phyloP scores from a whole-genome alignment of 2,113 vertebrate species.

The Neolamprologus hecqui region DNA sequence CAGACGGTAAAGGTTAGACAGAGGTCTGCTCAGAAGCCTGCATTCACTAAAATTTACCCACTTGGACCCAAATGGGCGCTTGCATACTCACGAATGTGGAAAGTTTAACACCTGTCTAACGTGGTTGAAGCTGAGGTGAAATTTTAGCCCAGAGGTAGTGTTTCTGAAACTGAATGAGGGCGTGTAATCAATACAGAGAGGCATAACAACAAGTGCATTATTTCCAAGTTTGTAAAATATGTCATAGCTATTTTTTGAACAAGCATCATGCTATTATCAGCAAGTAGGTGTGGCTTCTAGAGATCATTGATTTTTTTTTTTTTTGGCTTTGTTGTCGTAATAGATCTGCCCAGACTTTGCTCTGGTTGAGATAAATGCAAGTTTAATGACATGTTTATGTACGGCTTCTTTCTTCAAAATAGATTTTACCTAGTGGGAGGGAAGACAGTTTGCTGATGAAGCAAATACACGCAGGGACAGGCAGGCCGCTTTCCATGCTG shows the following conservation, averaged over 20 bases:
- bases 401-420: background rate
- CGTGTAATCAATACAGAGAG: background rate
- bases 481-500: background rate
- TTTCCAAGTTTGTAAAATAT: background rate
- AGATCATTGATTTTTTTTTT: background rate
- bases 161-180: slow-evolving; percentile 3
- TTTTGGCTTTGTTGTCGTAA: background rate
- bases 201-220: background rate
- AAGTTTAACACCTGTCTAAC: background rate
- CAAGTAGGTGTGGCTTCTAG: background rate
- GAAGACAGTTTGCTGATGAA: slow-evolving; percentile 33
- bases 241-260: background rate
- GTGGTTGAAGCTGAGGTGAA: background rate
- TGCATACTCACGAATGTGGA: background rate
- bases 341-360: slow-evolving; percentile 5
- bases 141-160: slow-evolving; percentile 10
- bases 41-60: background rate
- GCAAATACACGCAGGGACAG: slow-evolving; percentile 12
- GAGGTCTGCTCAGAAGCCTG: background rate
- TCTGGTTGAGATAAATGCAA: slow-evolving; percentile 19
- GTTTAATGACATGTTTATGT: slow-evolving; percentile 25
- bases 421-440: background rate
- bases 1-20: background rate
- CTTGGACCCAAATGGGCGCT: background rate
- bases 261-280: background rate